Evolutionary conservation across 2,888 invertebrate genomes (phyloP).

Genomic region (Tineola bisselliella): DNA sequence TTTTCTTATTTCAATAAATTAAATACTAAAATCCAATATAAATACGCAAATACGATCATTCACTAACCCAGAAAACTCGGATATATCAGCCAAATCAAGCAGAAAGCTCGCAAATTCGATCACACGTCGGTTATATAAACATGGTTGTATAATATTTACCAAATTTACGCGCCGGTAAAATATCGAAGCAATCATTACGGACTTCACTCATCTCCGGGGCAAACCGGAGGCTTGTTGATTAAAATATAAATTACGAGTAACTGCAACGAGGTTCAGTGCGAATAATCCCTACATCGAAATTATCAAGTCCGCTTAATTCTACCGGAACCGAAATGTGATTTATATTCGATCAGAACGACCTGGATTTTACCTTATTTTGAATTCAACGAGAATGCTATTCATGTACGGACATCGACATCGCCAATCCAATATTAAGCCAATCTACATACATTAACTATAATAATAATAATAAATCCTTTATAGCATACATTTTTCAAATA

Average conservation of each 20-base stretch:
- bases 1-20: background rate
- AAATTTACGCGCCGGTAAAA: background rate
- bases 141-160: background rate
- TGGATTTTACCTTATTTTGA: conserved; percentile 27
- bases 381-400: conserved; percentile 6
- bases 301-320: conserved; percentile 11
- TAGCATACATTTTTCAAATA: no score
- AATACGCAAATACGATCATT: background rate
- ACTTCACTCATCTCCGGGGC: conserved; percentile 37
- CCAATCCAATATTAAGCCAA: background rate
- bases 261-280: background rate
- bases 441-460: background rate
- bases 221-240: conserved; percentile 29
- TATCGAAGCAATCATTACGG: conserved; percentile 22
- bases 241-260: conserved; percentile 37
- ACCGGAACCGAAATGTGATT: conserved; percentile 26
- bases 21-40: background rate
- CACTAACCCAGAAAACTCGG: background rate
- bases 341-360: conserved; percentile 42
- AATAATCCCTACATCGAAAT: conserved; percentile 6
- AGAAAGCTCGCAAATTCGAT: background rate
- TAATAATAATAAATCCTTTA: no score
- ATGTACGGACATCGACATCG: background rate
- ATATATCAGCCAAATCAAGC: background rate
- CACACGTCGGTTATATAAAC: background rate